Evolutionary conservation across 2,113 vertebrate genomes (phyloP).

Genomic region (Arizona elegans): DNA sequence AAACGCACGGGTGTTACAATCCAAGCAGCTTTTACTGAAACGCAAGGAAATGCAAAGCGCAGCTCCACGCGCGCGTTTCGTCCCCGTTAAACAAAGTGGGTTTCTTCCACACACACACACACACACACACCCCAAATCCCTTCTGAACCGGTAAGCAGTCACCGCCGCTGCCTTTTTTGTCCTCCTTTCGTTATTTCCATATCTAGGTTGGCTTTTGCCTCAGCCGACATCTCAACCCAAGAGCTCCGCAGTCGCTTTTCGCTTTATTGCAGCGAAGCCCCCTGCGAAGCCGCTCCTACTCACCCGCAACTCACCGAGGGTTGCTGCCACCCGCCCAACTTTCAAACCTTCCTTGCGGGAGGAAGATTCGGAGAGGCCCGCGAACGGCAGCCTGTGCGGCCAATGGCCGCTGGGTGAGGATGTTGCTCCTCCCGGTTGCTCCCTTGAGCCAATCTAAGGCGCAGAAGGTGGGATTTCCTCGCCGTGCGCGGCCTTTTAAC

Average conservation of each 20-base stretch:
- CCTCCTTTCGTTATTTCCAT: not conserved
- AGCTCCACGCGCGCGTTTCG: not conserved
- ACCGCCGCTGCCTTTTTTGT: not conserved
- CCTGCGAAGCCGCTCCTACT: not conserved
- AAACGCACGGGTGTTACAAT: not conserved
- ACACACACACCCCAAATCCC: too few relatives aligned
- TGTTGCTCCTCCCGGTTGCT: not conserved
- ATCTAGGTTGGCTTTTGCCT: not conserved
- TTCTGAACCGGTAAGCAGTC: not conserved
- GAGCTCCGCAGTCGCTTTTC: not conserved
- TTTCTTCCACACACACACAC: not conserved
- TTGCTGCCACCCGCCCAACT: not conserved
- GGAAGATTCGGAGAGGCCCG: not conserved
- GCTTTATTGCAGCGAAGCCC: not conserved
- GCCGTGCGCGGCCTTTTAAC: not conserved
- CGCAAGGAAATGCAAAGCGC: not conserved
- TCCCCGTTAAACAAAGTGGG: not conserved
- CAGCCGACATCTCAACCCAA: not conserved
- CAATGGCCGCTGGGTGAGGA: not conserved
- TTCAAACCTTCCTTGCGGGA: not conserved
- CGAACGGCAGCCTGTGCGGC: not conserved
- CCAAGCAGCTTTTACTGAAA: not conserved
- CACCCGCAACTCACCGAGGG: not conserved
- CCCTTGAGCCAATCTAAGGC: not conserved
- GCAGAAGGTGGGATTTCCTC: not conserved